Evolutionary conservation across 1,140 invertebrate species (phyloP), one percentile per base, ranked within the genome.

Genomic region (Panagrolaimus sp.): DNA sequence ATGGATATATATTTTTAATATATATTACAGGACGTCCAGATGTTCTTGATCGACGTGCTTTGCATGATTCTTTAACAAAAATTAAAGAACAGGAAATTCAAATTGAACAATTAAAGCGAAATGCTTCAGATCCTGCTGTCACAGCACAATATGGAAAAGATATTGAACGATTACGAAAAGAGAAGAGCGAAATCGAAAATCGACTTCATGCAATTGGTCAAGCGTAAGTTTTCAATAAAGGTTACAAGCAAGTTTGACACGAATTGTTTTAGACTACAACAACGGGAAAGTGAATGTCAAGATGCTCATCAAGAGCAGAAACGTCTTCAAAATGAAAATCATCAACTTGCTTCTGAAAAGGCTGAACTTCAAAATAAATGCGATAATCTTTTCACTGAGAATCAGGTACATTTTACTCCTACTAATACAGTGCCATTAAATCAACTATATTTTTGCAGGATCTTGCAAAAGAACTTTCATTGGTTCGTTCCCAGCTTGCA

Each of bases 111-210:
- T n/a, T 58, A 12, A 21, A 58, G 28, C 21, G 21, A 1, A 58
- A 58, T 26, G 52, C 52, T 17, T 58, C 52, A 12, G 52, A 58
- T 58, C 52, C 52, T n/a, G 52, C 52, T 58, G 52, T 58, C 17
- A 58, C 28, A 26, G 52, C 7, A 2, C 52, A 58, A 28, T 58
- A 58, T 21, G 28, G 21, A 4, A 21, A 28, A 8, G 52, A 58
- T 3, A 58, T 58, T 58, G 52, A 58, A 21, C 21, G 28, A 4
- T n/a, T 58, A 26, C 52, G 52, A 12, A 58, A 17, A 12, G 52
- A 21, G 10, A 58, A 58, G 21, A 14, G 52, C 17, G 52, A n/a
- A 5, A 26, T 58, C 17, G 52, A 24, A 58, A 10, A 8, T 28
- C 2, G 52, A 1, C 14, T 38, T 38, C 32, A 38, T 38, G 7